Evolutionary conservation across 2,797 vertebrate genomes (phyloP).

Genomic region (Enteromius trimaculatus): DNA sequence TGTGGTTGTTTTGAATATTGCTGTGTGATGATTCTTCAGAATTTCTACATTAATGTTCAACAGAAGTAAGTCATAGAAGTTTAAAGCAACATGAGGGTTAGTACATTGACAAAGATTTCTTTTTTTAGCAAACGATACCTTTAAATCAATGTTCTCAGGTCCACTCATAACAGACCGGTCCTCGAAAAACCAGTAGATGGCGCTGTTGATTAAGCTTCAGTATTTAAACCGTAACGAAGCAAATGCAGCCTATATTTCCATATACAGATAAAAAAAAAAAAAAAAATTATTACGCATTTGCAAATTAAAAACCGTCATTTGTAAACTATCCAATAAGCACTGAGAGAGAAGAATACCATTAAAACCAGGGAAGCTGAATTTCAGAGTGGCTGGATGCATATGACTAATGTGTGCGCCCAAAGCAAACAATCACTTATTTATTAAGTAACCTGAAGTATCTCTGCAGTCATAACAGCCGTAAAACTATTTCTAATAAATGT

Average conservation of each 20-base stretch:
- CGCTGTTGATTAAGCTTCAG: conserved; percentile 47
- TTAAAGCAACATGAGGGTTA: not conserved
- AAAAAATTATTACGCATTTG: not conserved
- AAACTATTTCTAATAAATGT: not conserved
- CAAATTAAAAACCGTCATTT: not conserved
- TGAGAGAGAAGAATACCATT: not conserved
- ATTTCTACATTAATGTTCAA: not conserved
- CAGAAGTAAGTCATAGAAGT: not conserved
- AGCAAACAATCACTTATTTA: not conserved
- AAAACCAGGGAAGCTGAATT: not conserved
- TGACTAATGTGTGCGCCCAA: not conserved
- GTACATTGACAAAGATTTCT: not conserved
- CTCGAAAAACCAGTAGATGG: conserved; percentile 47
- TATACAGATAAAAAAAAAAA: not conserved
- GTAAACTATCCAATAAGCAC: not conserved
- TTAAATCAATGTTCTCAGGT: not conserved
- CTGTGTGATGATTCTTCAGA: not conserved
- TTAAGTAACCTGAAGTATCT: not conserved
- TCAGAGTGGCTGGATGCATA: not conserved
- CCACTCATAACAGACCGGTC: too few relatives aligned
- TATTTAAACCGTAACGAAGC: not conserved
- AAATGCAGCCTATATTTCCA: not conserved
- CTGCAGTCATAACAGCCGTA: not conserved
- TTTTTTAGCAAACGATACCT: not conserved
- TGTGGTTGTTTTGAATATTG: not conserved